Conservation (phyloP, 2,113 vertebrate genomes). For the Epinephelus fuscoguttatus region DNA sequence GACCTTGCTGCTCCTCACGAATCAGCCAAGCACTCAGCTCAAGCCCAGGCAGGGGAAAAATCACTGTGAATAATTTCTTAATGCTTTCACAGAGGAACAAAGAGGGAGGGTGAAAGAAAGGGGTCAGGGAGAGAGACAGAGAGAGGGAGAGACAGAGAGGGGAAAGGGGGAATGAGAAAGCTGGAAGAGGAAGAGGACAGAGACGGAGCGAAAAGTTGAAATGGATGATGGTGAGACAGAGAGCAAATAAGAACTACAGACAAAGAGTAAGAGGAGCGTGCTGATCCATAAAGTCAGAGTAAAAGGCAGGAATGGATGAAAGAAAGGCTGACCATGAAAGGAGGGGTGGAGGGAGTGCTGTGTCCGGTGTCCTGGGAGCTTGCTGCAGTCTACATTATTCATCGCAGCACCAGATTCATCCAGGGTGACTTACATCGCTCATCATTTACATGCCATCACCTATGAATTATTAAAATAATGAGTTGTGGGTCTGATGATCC, state of each 20-base stretch:
- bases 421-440: conserved; percentile 73
- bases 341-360: neutral
- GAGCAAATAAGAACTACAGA: conserved; percentile 30
- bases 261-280: conserved; percentile 39
- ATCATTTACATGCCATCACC: conserved; percentile 73
- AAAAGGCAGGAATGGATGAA: conserved; percentile 32
- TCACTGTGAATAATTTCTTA: conserved; percentile 74
- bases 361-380: conserved; percentile 55
- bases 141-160: neutral
- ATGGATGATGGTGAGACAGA: conserved; percentile 33
- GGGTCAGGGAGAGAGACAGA: conserved; percentile 1
- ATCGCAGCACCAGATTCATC: conserved; percentile 64
- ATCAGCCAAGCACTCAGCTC: conserved; percentile 50
- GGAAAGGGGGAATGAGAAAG: neutral
- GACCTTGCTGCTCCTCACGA: conserved; percentile 59
- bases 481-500: conserved; percentile 66
- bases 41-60: conserved; percentile 42
- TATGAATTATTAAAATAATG: conserved; percentile 78
- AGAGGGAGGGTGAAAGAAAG: conserved; percentile 10
- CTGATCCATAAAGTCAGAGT: conserved; percentile 49
- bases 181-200: neutral
- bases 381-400: conserved; percentile 76
- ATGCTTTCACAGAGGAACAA: conserved; percentile 55
- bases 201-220: conserved; percentile 12
- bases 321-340: conserved; percentile 30